phyloP scores from a whole-genome alignment of 2,888 invertebrate species.

The Chymomyza procnemis region DNA sequence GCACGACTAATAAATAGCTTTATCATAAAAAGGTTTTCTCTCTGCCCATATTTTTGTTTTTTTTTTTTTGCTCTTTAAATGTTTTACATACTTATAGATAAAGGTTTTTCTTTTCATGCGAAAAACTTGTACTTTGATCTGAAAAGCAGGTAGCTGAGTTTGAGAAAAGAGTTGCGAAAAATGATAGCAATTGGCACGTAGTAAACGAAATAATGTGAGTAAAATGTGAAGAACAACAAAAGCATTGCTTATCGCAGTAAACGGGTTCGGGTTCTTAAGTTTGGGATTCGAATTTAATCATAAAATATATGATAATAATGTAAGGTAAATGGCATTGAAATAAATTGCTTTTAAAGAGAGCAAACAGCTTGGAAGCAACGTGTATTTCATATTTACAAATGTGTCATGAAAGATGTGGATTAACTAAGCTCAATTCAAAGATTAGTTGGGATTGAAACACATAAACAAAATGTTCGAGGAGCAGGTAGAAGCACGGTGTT shows the following conservation, averaged over 20 bases:
- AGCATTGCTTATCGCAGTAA: not conserved
- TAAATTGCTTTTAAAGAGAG: not conserved
- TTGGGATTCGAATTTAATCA: not conserved
- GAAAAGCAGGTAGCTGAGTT: not conserved
- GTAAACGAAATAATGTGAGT: not conserved
- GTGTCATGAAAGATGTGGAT: not conserved
- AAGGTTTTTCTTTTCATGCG: not conserved
- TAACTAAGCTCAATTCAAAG: not conserved
- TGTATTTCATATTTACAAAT: not conserved
- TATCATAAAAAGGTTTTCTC: slow-evolving; percentile 27
- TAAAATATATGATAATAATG: not conserved
- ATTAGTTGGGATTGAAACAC: not conserved
- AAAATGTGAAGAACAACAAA: not conserved
- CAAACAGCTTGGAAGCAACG: not conserved
- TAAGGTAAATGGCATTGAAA: not conserved
- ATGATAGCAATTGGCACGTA: not conserved
- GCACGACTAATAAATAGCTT: slow-evolving; percentile 32
- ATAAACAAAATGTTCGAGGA: not conserved
- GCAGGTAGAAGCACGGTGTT: not conserved
- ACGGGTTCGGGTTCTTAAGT: not conserved
- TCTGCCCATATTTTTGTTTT: slow-evolving; percentile 11
- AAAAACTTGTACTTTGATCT: not conserved
- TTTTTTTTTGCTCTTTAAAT: slow-evolving; percentile 11
- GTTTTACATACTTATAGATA: not conserved
- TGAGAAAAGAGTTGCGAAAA: not conserved